Base-by-base conservation (phyloP, 1,140 invertebrate genomes). In the Bombus waltoni region DNA sequence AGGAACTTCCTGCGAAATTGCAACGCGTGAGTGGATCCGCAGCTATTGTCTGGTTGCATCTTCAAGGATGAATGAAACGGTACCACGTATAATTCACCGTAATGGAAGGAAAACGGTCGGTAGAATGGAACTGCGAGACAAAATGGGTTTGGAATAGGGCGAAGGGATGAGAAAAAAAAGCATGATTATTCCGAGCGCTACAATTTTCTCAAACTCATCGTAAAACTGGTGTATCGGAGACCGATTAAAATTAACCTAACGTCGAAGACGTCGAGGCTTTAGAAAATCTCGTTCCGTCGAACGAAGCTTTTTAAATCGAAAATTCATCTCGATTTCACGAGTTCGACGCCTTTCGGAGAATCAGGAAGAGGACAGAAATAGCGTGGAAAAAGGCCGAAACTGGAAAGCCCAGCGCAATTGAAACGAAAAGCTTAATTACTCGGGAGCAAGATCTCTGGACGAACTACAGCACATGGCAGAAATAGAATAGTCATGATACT, bases 381-480 rank as follows among this genome's bases (percentile, higher is more conserved):
- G 44, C 77, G 62, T 18, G 66, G 62, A 66, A 53, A 68, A 80
- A 62, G 78, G 82, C 65, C 15, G 88, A 53, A 65, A 40, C 44
- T 59, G 87, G 75, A 35, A 70, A 68, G 35, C 5, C 68, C 66
- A 10, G 65, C 57, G 65, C 44, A 81, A 73, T 77, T 35, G 78
- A 80, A 91, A 91, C 82, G 88, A 91, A 92, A 89, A 87, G 91
- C 79, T 88, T 85, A 89, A 89, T 92, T 91, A 88, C 85, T 66
- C 70, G 22, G 65, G 59, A 80, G 87, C 79, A 86, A 78, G 86
- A 79, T 86, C 22, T 73, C 79, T 84, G 25, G 40, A 78, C 40
- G 44, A 70, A 73, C 83, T 65, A 57, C 57, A 22, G 59, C 28
- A 35, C 44, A n/a, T 35, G 5, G 42, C 70, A 81, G 73, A 57